Conservation (phyloP, 2,113 vertebrate species). For the Casuarius casuarius region DNA sequence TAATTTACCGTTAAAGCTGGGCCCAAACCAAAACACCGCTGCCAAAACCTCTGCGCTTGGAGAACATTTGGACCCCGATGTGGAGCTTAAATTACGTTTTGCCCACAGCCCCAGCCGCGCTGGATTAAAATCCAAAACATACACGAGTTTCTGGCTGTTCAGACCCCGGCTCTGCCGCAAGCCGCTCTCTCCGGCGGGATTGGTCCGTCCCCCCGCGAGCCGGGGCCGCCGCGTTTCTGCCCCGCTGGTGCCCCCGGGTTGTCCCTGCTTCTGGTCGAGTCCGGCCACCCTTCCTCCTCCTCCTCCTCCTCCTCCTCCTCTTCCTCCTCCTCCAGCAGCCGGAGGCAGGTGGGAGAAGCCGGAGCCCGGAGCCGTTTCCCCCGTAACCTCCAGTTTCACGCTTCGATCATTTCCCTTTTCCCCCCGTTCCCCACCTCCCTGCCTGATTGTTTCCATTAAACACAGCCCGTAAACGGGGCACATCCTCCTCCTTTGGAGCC, state of each 20-base stretch:
- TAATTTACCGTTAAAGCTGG: conserved; percentile 38
- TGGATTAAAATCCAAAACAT: background rate
- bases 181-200: background rate
- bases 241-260: too few species aligned
- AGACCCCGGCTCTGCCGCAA: background rate
- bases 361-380: background rate
- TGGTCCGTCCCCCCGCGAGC: background rate
- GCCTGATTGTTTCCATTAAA: background rate
- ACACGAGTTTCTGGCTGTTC: background rate
- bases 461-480: fast-evolving
- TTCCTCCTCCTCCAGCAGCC: background rate
- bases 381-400: background rate
- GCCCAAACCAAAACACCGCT: background rate
- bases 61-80: background rate
- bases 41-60: conserved; percentile 27
- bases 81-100: conserved; percentile 27
- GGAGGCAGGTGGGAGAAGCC: too few species aligned
- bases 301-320: background rate
- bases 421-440: background rate
- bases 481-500: background rate
- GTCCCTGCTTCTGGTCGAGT: fast-evolving
- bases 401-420: background rate
- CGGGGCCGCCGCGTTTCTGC: fast-evolving
- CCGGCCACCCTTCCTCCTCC: background rate
- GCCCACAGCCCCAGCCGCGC: background rate